phyloP scores from a whole-genome alignment of 2,888 invertebrate species.

The Chrysolina americana region DNA sequence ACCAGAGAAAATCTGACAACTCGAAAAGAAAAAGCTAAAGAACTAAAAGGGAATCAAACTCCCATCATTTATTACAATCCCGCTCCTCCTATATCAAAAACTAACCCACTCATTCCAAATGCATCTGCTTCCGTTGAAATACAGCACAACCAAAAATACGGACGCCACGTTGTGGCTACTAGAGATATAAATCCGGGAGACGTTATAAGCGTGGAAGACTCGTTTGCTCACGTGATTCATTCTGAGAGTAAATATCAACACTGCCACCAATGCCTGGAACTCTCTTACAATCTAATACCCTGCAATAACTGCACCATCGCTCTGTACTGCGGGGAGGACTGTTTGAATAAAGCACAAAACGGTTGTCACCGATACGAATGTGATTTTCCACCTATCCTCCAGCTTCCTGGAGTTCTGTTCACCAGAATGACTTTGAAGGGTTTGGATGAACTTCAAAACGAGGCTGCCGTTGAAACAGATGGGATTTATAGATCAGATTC shows the following conservation, averaged over 20 bases:
- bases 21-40: conserved; percentile 57
- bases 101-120: conserved; percentile 31
- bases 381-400: conserved; percentile 74
- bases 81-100: conserved; percentile 24
- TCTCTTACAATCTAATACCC: conserved; percentile 74
- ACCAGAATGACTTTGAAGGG: conserved; percentile 72
- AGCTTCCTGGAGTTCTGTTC: conserved; percentile 78
- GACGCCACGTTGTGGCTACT: conserved; percentile 79
- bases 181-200: conserved; percentile 81
- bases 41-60: conserved; percentile 41
- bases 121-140: conserved; percentile 78
- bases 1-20: conserved; percentile 65
- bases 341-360: conserved; percentile 75
- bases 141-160: conserved; percentile 73
- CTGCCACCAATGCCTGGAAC: conserved; percentile 79
- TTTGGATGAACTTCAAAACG: conserved; percentile 66
- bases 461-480: conserved; percentile 49
- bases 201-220: conserved; percentile 81
- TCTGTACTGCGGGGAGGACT: conserved; percentile 77
- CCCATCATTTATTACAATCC: conserved; percentile 18
- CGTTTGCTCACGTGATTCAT: conserved; percentile 76
- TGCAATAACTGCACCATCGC: conserved; percentile 76
- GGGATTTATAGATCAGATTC: conserved; percentile 70
- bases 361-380: conserved; percentile 86
- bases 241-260: conserved; percentile 70